Evolutionary conservation across 2,113 vertebrate species (phyloP), one percentile per base, ranked within the genome.

Genomic region (Gnathonemus longibarbis): DNA sequence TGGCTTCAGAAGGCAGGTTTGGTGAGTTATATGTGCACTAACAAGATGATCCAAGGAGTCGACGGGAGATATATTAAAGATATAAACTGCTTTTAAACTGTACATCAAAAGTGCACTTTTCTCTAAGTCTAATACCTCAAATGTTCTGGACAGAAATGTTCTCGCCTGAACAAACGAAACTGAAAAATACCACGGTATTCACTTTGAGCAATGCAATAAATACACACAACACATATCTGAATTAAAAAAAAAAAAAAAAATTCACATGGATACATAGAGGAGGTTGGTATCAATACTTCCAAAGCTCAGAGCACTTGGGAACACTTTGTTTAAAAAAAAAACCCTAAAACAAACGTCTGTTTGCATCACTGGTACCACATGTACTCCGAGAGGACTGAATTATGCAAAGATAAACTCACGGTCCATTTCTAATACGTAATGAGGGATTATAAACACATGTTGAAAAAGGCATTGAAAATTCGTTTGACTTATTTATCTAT

Each of bases 381-480:
- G 87, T 21, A 53, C 89, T 74, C 89, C 85, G 52, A 90, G 86
- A 89, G 8, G 31, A 39, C 74, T n/a, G 39, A 87, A 77, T 91
- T 21, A 90, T 88, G 84, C 89, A 88, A 88, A 70, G 88, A 74
- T 42, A 89, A 89, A 89, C 89, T 89, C 31, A 86, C 49, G 45
- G 83, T 89, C 45, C 90, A 88, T 87, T 87, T 90, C 70, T 93
- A 91, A 91, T 62, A 52, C 92, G 93, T 88, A 90, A 93, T 93
- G 91, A 93, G 91, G 91, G 91, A 84, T 84, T 84, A 45, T 84
- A 46, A 84, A 91, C 89, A 91, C 91, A 70, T 70, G 92, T 89
- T 92, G 91, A 94, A 93, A 91, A 90, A 91, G 89, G 93, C 93
- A 94, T 93, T 94, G 91, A 89, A 93, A 94, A 80, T 80, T 80